Evolutionary conservation across 2,113 vertebrate species (phyloP).

Genomic region (Anolis carolinensis): DNA sequence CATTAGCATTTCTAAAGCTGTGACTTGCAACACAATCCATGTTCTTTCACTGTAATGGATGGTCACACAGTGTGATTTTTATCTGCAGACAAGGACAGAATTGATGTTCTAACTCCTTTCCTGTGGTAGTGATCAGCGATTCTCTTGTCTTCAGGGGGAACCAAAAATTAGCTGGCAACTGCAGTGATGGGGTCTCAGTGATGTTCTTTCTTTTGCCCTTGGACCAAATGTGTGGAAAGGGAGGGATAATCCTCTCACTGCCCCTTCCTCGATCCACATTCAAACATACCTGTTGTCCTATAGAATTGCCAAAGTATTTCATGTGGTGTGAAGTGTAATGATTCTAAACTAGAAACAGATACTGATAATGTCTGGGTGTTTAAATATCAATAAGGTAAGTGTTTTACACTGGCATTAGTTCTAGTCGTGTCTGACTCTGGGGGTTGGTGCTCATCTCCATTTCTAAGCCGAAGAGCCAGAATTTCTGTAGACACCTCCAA

Average conservation of each 20-base stretch:
- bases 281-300: background rate
- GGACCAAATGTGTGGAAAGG: background rate
- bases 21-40: constrained; percentile 83
- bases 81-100: constrained; percentile 77
- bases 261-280: background rate
- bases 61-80: constrained; percentile 73
- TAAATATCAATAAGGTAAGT: too few relatives aligned
- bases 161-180: constrained; percentile 64
- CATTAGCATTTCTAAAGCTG: constrained; percentile 65
- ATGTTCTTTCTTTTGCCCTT: background rate
- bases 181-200: background rate
- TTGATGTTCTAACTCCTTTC: constrained; percentile 71
- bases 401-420: too few relatives aligned
- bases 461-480: too few relatives aligned
- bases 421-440: too few relatives aligned
- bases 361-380: background rate
- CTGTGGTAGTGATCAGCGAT: constrained; percentile 39
- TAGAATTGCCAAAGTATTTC: background rate
- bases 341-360: background rate
- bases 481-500: too few relatives aligned
- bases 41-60: constrained; percentile 75
- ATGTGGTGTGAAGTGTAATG: background rate
- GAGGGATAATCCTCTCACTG: background rate
- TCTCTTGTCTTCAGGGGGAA: constrained; percentile 60
- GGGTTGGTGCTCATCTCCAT: too few relatives aligned